Conservation (phyloP, 1,140 invertebrate species). For the Drosophila athabasca region DNA sequence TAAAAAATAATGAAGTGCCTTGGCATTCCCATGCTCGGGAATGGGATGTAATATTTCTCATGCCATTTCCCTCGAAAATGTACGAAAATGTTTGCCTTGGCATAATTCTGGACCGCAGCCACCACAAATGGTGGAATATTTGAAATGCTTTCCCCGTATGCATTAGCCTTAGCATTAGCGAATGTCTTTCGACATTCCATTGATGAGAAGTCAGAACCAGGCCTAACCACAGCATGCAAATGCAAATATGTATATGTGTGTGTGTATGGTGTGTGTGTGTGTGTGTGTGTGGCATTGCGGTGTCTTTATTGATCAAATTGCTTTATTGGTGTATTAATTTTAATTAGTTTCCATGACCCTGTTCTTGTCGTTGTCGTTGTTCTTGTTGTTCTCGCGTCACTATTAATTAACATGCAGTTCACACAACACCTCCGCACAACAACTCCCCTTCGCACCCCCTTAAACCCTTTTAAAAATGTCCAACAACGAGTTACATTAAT, state of each 20-base stretch:
- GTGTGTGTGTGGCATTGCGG: slow-evolving; percentile 22
- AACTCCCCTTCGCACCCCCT: no score
- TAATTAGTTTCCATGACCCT: slow-evolving; percentile 61
- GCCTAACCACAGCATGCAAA: slow-evolving; percentile 41
- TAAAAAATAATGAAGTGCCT: slow-evolving; percentile 70
- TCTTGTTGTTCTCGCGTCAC: slow-evolving; percentile 32
- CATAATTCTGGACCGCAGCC: slow-evolving; percentile 32
- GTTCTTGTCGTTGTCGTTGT: slow-evolving; percentile 4
- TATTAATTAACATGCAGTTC: slow-evolving; percentile 70
- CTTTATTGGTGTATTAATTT: slow-evolving; percentile 71
- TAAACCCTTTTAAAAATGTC: slow-evolving; percentile 18
- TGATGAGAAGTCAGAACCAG: slow-evolving; percentile 8
- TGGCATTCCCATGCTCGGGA: background rate
- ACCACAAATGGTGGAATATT: slow-evolving; percentile 23
- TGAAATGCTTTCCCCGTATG: slow-evolving; percentile 14
- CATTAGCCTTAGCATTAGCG: slow-evolving; percentile 27
- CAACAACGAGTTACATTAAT: slow-evolving; percentile 48
- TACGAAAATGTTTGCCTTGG: slow-evolving; percentile 32
- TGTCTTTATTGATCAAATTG: slow-evolving; percentile 66
- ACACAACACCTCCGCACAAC: slow-evolving; percentile 1
- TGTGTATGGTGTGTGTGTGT: slow-evolving; percentile 16
- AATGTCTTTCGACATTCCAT: slow-evolving; percentile 21
- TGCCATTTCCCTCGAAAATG: background rate
- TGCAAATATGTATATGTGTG: slow-evolving; percentile 27
- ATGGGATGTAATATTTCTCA: slow-evolving; percentile 11